These are phyloP conservation scores for Musca domestica DNA, from an alignment of 1,140 invertebrate genomes.

Conservation along the genomic window DNA sequence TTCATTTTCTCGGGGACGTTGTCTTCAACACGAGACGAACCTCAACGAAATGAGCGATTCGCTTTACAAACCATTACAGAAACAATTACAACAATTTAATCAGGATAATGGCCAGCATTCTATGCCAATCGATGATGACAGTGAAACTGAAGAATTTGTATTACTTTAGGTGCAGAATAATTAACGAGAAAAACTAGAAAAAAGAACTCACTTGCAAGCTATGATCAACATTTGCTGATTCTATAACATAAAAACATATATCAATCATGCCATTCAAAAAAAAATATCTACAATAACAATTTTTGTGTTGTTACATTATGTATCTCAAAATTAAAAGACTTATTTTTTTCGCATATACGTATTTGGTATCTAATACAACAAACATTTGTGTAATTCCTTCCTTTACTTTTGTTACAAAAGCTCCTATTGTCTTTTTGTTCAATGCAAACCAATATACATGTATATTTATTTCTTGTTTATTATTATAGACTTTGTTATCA, in stretches of 20 bases:
- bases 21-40: slow-evolving; percentile 58
- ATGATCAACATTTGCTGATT: background rate
- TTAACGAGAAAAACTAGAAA: too few relatives aligned
- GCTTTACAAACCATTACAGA: slow-evolving; percentile 57
- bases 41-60: slow-evolving; percentile 48
- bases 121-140: slow-evolving; percentile 60
- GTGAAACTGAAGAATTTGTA: slow-evolving; percentile 74
- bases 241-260: background rate
- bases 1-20: slow-evolving; percentile 70
- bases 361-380: background rate
- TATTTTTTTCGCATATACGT: slow-evolving; percentile 4
- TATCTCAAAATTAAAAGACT: slow-evolving; percentile 21
- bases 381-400: background rate
- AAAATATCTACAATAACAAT: background rate
- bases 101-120: slow-evolving; percentile 56
- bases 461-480: background rate
- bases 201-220: too few relatives aligned
- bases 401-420: background rate
- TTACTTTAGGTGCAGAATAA: slow-evolving; percentile 58
- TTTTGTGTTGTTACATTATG: slow-evolving; percentile 15
- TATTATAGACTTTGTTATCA: too few relatives aligned
- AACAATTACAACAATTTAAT: slow-evolving; percentile 58
- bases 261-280: slow-evolving; percentile 8
- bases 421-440: background rate
- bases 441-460: background rate